phyloP scores from a whole-genome alignment of 2,888 invertebrate genomes.

The Acholoe squamosa region DNA sequence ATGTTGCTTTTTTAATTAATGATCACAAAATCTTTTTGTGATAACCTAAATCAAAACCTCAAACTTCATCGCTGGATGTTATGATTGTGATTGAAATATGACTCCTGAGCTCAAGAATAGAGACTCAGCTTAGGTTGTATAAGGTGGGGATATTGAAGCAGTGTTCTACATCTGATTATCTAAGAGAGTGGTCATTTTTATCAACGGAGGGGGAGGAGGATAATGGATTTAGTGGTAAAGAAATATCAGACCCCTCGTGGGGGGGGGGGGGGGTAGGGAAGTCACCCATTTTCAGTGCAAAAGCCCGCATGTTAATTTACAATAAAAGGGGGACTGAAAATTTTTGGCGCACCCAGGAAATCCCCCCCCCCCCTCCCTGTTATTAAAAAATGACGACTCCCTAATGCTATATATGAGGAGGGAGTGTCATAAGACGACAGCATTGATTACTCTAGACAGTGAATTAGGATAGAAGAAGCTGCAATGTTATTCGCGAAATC shows the following conservation, averaged over 20 bases:
- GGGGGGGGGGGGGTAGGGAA: no score
- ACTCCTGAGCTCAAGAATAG: background rate
- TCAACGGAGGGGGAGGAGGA: background rate
- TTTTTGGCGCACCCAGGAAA: no score
- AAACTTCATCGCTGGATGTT: conserved; percentile 32
- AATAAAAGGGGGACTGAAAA: no score
- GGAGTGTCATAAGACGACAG: no score
- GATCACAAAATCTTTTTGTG: conserved; percentile 6
- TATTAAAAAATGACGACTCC: no score
- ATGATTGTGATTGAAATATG: conserved; percentile 14
- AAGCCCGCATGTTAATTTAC: no score
- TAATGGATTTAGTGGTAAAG: background rate
- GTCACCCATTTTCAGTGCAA: no score
- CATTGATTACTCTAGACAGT: no score
- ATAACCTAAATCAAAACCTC: conserved; percentile 31
- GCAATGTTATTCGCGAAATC: background rate
- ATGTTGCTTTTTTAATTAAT: background rate
- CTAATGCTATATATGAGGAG: no score
- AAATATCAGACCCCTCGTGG: background rate
- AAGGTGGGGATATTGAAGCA: background rate
- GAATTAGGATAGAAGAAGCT: background rate
- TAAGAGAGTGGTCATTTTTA: background rate
- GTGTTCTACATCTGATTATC: background rate
- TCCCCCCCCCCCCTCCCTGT: no score
- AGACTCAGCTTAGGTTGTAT: background rate